Base-by-base conservation (phyloP, 2,797 vertebrate species). In the Uromys caudimaculatus region DNA sequence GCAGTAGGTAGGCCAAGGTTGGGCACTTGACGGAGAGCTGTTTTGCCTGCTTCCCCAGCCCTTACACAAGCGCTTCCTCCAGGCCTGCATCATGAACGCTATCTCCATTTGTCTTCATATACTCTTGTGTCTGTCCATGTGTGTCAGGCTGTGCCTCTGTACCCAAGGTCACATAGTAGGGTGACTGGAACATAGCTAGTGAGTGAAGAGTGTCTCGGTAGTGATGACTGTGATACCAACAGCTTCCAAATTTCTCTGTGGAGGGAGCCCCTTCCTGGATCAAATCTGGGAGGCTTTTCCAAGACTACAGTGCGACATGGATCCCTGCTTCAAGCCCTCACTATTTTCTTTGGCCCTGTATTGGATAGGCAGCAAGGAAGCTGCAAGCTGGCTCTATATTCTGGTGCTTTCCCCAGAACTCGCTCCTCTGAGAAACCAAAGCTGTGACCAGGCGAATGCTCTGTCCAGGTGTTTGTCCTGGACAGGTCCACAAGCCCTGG, bases 331-430 rank as follows among this genome's bases (percentile, higher is more conserved):
- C 17, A n/a, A n/a, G 62, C 32, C 11, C 79, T 93, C 29, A 12
- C 10, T 10, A 1, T 44, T 56, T 38, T 47, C 83, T 86, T 75
- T 50, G 60, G 69, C 76, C 54, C 79, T 44, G 27, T 38, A 62
- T 29, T 35, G 27, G 83, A 54, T 4, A 58, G 96, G 75, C 67
- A 91, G 64, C 93, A 64, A 50, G 90, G 27, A 93, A 50, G 78
- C 90, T 94, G 87, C 96, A 60, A 32, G 81, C 6, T 89, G 90
- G 77, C 76, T 90, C 95, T 77, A 32, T 67, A 83, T 50, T 89
- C 95, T 76, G 97, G 97, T 96, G 96, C 95, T 97, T 88, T 64
- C 92, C 75, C 93, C 82, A 95, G 97, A 93, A 89, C 79, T 94
- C 77, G 92, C 93, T 93, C 83, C 97, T 94, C 78, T 50, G 73